Evolutionary conservation across 2,888 invertebrate genomes (phyloP), one percentile per base, ranked within the genome.

Genomic region (Cerastis rubricosa): DNA sequence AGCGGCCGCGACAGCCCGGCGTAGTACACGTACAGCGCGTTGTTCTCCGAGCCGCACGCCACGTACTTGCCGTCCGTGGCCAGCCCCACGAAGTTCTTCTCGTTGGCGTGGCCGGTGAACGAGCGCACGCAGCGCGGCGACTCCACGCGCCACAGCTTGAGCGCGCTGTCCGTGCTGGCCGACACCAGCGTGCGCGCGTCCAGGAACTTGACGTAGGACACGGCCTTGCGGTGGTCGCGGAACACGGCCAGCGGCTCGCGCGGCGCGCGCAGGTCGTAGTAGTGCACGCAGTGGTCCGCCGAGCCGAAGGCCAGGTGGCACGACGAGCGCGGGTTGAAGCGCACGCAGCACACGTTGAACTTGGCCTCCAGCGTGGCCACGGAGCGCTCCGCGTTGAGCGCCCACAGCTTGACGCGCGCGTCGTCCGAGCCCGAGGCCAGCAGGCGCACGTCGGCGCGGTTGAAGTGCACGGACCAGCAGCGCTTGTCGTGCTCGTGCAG

Each of bases 201-300:
- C 67, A 88, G 77, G 81, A 88, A 88, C 63, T 99, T 98, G 0
- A 99, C 99, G 94, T 99, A 99, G 1, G 99, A 99, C 1, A 99
- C 99, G 0, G 99, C 99, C 93, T 99, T 99, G 82, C 98, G 97
- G 93, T 99, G 99, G 54, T 99, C 99, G 89, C 98, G 98, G 92
- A 99, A 98, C 19, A 99, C 97, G 76, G 98, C 97, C 29, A 99
- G 97, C 1, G 99, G 98, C 84, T 98, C 98, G 77, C 98, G 97
- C 91, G 98, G 98, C 87, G 98, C 98, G 57, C 99, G 97, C 85
- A 99, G 97, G 96, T 99, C 99, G 94, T 99, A 99, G 93, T 99
- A 99, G 94, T 99, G 99, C 72, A 99, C 99, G 96, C 99, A 99
- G 94, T 99, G 99, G 96, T 99, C 99, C 43, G 99, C 99, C n/a